Conservation (phyloP, 2,113 vertebrate species). For the Paratilapia polleni region DNA sequence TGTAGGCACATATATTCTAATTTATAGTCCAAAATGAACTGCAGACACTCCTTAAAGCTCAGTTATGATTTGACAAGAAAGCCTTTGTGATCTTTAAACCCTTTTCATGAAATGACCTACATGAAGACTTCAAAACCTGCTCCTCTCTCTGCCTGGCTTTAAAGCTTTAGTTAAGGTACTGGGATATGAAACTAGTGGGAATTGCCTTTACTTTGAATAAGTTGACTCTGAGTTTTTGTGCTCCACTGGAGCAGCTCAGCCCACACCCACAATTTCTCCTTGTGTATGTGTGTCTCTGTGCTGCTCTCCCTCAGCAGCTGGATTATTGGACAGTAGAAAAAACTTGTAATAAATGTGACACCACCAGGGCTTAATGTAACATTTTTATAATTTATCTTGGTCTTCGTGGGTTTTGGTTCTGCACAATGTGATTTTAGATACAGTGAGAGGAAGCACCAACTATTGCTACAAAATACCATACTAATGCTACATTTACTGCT, state of each 20-base stretch:
- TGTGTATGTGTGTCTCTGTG: neutral
- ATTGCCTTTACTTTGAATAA: constrained; percentile 55
- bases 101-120: constrained; percentile 57
- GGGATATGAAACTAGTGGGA: constrained; percentile 43
- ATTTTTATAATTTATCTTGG: constrained; percentile 38
- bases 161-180: constrained; percentile 50
- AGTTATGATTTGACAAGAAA: constrained; percentile 29
- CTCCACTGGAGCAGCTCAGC: constrained; percentile 35
- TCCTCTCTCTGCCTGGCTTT: constrained; percentile 26
- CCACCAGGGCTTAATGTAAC: constrained; percentile 5
- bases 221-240: constrained; percentile 35
- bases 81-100: constrained; percentile 56
- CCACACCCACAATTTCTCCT: neutral
- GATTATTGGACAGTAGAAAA: constrained; percentile 40
- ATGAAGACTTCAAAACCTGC: constrained; percentile 32
- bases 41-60: constrained; percentile 14
- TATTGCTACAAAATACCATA: neutral
- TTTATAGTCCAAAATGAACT: constrained; percentile 25
- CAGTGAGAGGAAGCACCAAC: neutral
- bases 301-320: constrained; percentile 6
- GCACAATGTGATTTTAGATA: constrained; percentile 9
- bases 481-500: neutral
- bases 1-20: neutral
- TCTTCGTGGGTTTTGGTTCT: constrained; percentile 23
- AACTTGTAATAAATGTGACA: constrained; percentile 24